Evolutionary conservation across 2,797 vertebrate species (phyloP), one percentile per base, ranked within the genome.

Genomic region (Rachycentron canadum): DNA sequence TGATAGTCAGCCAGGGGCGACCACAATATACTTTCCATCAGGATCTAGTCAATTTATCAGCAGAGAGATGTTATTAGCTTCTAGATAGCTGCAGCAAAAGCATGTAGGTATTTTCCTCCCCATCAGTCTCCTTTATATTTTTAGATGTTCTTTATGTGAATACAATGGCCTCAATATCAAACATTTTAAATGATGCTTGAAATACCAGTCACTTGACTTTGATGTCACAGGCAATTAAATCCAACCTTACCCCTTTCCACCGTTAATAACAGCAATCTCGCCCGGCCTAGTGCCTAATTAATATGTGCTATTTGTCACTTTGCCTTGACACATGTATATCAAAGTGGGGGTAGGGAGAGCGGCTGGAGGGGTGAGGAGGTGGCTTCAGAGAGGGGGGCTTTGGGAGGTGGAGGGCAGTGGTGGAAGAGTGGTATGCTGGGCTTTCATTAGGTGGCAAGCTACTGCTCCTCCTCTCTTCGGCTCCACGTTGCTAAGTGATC

Each of bases 161-260:
- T 96, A 98, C 97, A 99, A 98, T 98, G 97, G 96, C 96, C 96
- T 96, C 96, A 96, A 97, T 99, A 99, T 97, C 97, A 98, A 98
- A 97, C 96, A 98, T 98, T 99, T 99, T 98, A 99, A 99, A 99
- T 99, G 97, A 99, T 97, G 97, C 98, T 99, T 98, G 97, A 99
- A 99, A 98, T 98, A 98, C 97, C 97, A 99, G 96, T 98, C 97
- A 97, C 97, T 99, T 99, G 97, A 98, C 97, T 99, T 98, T 98
- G 97, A 98, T 98, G 97, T 99, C 97, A 99, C 97, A 98, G 97
- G 97, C 97, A 99, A 99, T 98, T 99, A 99, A 98, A 98, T 98
- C 96, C 97, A 97, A 96, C 97, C 97, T 96, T 98, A 93, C 92
- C 97, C 96, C 96, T 96, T 92, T 95, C 96, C 96, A 91, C 96